Evolutionary conservation across 2,888 invertebrate species (phyloP), one percentile per base, ranked within the genome.

Genomic region (Andrena chrysosceles): DNA sequence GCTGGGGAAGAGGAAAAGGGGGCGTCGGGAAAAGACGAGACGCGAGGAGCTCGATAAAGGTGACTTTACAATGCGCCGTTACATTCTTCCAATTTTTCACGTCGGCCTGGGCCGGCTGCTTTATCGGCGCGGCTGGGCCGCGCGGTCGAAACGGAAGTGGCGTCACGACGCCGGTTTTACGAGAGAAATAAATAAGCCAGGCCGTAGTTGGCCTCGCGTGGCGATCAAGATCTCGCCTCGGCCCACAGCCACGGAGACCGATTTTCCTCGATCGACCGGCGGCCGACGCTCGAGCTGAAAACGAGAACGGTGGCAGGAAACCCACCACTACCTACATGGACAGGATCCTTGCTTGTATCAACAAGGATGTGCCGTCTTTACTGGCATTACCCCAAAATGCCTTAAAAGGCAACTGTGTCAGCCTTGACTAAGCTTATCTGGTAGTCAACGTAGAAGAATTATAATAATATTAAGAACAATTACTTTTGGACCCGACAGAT

Each of bases 61-160:
- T 42, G 83, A 77, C 83, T 83, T 81, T 67, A 75, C 66, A 85
- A 85, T 78, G 77, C 70, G 70, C 52, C 63, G 77, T 81, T 87
- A 87, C 83, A 83, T 83, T 83, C 83, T 83, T 82, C 83, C 71
- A 83, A 83, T 83, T 83, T 83, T 83, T 83, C 83, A 83, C 59
- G 83, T 83, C 81, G 76, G 48, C 6, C 68, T 59, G 69, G 62
- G 56, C 33, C 48, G 35, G 63, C 71, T 84, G 85, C 69, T 85
- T 85, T 85, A 85, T 85, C 87, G 81, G 73, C 49, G 42, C 52
- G n/a, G 35, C 42, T 33, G 54, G 68, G 66, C 72, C 59, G 69
- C 54, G 35, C 63, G 35, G 56, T 23, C 29, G 54, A 48, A 83
- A 83, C 83, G 83, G 82, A 78, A 85, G 82, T 42, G 63, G 49